Conservation (phyloP, 2,113 vertebrate species). For the Triplophysa tibetana region DNA sequence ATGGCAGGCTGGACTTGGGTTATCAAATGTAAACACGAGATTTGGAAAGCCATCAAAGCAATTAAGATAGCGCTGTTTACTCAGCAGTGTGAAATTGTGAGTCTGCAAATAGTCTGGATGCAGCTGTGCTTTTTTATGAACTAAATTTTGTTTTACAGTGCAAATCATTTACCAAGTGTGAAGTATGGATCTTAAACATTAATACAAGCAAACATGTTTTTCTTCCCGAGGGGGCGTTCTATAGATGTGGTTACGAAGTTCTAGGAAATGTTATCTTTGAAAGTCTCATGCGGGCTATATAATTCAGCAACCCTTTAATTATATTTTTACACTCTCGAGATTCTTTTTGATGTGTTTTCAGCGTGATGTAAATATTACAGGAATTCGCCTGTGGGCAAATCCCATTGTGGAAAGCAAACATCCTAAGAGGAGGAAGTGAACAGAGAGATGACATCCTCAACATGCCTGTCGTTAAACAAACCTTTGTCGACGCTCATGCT, state of each 20-base stretch:
- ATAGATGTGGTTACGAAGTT: background rate
- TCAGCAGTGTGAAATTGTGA: conserved; percentile 42
- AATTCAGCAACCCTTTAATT: conserved; percentile 19
- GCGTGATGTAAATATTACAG: background rate
- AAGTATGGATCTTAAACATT: background rate
- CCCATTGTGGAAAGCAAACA: background rate
- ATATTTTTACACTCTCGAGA: conserved; percentile 3
- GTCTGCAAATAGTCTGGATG: conserved; percentile 1
- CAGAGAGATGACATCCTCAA: background rate
- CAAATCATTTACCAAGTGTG: background rate
- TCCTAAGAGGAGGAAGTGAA: conserved; percentile 9
- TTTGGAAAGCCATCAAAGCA: conserved; percentile 42
- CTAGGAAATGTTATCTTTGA: conserved; percentile 19
- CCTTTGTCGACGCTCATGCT: background rate
- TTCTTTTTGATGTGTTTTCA: background rate
- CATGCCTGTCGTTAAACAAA: conserved; percentile 21
- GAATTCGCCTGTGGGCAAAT: conserved; percentile 4
- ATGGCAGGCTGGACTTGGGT: conserved; percentile 24
- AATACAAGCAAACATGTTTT: background rate
- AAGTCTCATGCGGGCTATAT: conserved; percentile 1
- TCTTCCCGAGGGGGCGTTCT: background rate
- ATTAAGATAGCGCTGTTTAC: conserved; percentile 51
- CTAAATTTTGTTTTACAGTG: background rate
- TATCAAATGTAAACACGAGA: conserved; percentile 57
- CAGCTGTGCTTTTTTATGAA: background rate